Evolutionary conservation across 2,113 vertebrate genomes (phyloP).

Genomic region (Centropristis striata): DNA sequence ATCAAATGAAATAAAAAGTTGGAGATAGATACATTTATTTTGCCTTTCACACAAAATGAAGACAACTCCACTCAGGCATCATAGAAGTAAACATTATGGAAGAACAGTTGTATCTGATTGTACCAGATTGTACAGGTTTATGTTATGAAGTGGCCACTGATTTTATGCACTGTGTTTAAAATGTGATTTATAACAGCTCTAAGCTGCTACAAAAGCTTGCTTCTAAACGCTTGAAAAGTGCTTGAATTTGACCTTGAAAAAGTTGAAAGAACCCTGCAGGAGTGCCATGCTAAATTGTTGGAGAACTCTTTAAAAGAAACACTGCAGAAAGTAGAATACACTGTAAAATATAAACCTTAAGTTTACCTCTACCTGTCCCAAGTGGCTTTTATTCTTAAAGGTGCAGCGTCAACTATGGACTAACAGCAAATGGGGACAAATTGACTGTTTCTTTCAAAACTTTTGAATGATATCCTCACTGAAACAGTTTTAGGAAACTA

Average conservation of each 20-base stretch:
- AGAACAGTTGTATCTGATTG: too few relatives aligned
- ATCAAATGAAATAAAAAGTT: too few relatives aligned
- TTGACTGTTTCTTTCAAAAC: not conserved
- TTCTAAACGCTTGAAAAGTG: not conserved
- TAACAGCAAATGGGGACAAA: not conserved
- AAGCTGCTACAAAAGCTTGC: too few relatives aligned
- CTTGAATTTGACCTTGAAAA: not conserved
- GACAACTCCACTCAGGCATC: too few relatives aligned
- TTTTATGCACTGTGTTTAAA: too few relatives aligned
- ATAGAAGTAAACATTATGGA: too few relatives aligned
- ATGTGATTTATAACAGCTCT: too few relatives aligned
- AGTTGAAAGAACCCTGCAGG: not conserved
- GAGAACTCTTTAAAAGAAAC: not conserved
- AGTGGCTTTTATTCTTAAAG: not conserved
- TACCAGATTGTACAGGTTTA: too few relatives aligned
- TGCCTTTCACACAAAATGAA: too few relatives aligned
- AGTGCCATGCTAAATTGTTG: not conserved
- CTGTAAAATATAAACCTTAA: too few relatives aligned
- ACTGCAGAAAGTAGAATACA: not conserved
- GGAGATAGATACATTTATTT: too few relatives aligned
- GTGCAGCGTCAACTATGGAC: not conserved
- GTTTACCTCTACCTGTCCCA: not conserved
- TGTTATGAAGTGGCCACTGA: too few relatives aligned
- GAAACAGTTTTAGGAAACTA: conserved; percentile 16
- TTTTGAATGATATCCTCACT: not conserved